A percentile compares a stretch with the other conserved stretches of the same genome.
Conservation (phyloP, 2,888 invertebrate genomes). For the Cataglyphis livida region DNA sequence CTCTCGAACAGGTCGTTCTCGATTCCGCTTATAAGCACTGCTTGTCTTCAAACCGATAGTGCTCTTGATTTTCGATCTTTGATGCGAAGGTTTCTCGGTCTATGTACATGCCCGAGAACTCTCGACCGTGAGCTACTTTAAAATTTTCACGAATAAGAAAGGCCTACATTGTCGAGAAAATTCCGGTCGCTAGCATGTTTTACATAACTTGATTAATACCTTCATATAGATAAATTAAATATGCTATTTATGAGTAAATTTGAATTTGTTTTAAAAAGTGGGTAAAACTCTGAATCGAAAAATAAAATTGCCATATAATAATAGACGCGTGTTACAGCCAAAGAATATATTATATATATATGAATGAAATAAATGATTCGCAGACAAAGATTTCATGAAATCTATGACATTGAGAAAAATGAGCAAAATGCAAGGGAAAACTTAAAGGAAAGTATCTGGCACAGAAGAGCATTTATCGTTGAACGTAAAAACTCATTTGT, state of each 20-base stretch:
- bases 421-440: neutral
- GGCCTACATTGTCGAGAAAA: neutral
- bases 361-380: neutral
- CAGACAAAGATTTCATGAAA: neutral
- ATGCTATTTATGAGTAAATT: conserved; percentile 1
- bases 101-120: conserved; percentile 21
- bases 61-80: conserved; percentile 71
- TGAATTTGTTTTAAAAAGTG: neutral
- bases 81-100: conserved; percentile 56
- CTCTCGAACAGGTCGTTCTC: conserved; percentile 75
- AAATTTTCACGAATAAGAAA: neutral
- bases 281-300: neutral
- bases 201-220: neutral
- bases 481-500: conserved; percentile 43
- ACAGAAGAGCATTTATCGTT: neutral
- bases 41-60: conserved; percentile 52
- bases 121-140: conserved; percentile 57
- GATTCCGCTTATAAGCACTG: conserved; percentile 67
- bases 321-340: neutral
- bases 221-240: neutral
- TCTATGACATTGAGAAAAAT: neutral
- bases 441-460: conserved; percentile 11
- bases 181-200: neutral
- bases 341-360: neutral
- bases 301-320: neutral